These are phyloP conservation scores for Microchrysa polita DNA, from an alignment of 2,888 invertebrate species.

Conservation along the genomic window DNA sequence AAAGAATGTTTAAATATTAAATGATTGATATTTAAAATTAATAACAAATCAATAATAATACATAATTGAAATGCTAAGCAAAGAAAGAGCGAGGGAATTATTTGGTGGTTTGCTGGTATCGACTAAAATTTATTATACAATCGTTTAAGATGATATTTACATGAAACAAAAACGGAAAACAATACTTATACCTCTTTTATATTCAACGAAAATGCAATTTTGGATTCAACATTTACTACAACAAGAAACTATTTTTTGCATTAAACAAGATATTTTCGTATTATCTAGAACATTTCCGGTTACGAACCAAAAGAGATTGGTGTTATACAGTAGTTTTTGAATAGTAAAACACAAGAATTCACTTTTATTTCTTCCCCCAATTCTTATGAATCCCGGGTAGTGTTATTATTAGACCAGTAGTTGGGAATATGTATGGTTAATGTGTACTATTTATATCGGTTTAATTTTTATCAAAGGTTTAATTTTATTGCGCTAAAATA, in stretches of 20 bases:
- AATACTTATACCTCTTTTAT: not conserved
- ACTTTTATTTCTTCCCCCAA: not conserved
- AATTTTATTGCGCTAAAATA: not conserved
- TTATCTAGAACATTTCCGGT: too few relatives aligned
- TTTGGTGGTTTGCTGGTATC: not conserved
- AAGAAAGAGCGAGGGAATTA: not conserved
- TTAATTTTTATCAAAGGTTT: not conserved
- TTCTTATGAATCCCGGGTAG: not conserved
- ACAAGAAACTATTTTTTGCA: not conserved
- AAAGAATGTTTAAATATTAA: not conserved
- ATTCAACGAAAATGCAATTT: conserved; percentile 1
- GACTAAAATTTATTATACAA: not conserved
- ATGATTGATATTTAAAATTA: conserved; percentile 8
- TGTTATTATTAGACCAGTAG: conserved; percentile 1
- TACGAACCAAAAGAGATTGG: too few relatives aligned
- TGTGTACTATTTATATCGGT: conserved; percentile 1
- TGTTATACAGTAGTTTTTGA: not conserved
- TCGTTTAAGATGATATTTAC: too few relatives aligned
- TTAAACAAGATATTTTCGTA: not conserved
- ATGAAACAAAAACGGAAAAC: too few relatives aligned
- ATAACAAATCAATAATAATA: too few relatives aligned
- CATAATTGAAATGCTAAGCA: not conserved
- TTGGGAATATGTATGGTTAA: not conserved
- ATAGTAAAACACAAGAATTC: not conserved
- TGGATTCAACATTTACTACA: not conserved